These are phyloP conservation scores for Manacus vitellinus DNA, from an alignment of 2,113 vertebrate species.

Conservation along the genomic window DNA sequence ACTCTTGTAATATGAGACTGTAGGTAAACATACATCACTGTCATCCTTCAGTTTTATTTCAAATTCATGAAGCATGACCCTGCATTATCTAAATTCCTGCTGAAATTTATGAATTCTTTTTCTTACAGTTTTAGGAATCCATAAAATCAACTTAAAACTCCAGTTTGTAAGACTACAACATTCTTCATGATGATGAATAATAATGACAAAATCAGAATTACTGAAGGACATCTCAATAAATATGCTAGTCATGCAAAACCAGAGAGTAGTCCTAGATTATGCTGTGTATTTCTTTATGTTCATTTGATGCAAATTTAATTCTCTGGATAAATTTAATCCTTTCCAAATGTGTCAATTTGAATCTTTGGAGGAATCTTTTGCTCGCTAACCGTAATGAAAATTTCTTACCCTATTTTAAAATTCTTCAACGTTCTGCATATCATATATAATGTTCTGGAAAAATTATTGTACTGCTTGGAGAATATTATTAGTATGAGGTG, in stretches of 20 bases:
- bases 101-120: not conserved
- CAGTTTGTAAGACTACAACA: not conserved
- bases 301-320: slow-evolving; percentile 49
- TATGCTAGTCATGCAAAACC: not conserved
- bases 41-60: not conserved
- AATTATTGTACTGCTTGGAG: not conserved
- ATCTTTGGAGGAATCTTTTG: slow-evolving; percentile 34
- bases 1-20: not conserved
- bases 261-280: not conserved
- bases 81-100: not conserved
- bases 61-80: not conserved
- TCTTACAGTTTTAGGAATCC: not conserved
- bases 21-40: not conserved
- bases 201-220: slow-evolving; percentile 33
- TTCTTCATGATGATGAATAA: not conserved
- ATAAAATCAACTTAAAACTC: not conserved
- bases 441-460: not conserved
- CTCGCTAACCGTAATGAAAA: slow-evolving; percentile 3
- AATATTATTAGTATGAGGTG: slow-evolving; percentile 2
- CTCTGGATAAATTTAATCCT: slow-evolving; percentile 41
- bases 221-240: slow-evolving; percentile 34
- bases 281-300: slow-evolving; percentile 8
- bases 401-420: slow-evolving; percentile 35
- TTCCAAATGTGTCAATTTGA: slow-evolving; percentile 21
- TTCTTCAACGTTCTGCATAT: not conserved